Evolutionary conservation across 1,140 invertebrate genomes (phyloP).

Genomic region (Brachionus rubens): DNA sequence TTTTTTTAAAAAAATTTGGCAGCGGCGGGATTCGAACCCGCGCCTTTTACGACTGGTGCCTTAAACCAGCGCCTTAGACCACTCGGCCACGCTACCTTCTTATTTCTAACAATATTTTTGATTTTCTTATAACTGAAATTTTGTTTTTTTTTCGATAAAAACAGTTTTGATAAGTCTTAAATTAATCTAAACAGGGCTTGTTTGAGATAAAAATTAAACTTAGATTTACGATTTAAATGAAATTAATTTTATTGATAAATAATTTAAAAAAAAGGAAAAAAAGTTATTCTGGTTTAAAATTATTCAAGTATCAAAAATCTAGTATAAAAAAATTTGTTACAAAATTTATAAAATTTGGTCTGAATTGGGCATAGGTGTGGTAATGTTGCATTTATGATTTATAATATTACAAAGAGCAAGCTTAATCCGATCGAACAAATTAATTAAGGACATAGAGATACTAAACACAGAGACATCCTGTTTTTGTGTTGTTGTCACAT

Average conservation of each 20-base stretch:
- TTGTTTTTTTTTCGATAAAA: no score
- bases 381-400: background rate
- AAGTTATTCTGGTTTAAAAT: background rate
- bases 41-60: conserved; percentile 96
- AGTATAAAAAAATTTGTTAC: conserved; percentile 11
- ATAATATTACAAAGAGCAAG: background rate
- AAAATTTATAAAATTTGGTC: background rate
- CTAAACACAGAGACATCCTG: background rate
- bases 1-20: conserved; percentile 64
- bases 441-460: background rate
- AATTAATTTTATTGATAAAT: background rate
- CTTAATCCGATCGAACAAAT: conserved; percentile 30
- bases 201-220: no score
- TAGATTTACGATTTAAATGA: no score
- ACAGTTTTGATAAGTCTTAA: no score
- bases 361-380: background rate
- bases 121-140: no score
- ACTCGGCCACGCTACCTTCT: conserved; percentile 87
- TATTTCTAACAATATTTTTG: background rate
- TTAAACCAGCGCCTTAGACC: conserved; percentile 99
- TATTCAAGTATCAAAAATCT: conserved; percentile 1
- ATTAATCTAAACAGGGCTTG: no score
- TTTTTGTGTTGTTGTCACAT: background rate
- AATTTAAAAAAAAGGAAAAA: background rate
- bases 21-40: conserved; percentile 98